phyloP scores from a whole-genome alignment of 2,113 vertebrate genomes.

The Sphaerodactylus townsendi region DNA sequence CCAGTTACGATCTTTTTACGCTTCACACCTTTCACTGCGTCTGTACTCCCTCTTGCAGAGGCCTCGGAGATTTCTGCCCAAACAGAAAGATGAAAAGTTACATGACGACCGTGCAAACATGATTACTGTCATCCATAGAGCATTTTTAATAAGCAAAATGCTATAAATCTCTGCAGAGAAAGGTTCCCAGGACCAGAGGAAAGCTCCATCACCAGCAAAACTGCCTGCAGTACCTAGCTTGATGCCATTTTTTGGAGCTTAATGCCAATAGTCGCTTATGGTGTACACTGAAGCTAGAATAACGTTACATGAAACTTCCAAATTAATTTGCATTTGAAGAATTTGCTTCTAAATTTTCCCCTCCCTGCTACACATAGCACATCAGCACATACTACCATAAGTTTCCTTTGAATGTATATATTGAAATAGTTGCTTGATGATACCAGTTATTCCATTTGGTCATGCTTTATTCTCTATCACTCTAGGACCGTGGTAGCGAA shows the following conservation, averaged over 20 bases:
- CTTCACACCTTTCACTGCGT: conserved; percentile 92
- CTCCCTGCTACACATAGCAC: not conserved
- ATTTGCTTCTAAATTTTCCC: not conserved
- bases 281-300: not conserved
- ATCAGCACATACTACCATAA: not conserved
- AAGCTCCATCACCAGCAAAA: no score
- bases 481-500: no score
- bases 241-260: not conserved
- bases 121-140: not conserved
- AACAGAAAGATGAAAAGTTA: conserved; percentile 36
- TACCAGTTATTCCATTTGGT: not conserved
- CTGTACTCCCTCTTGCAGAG: conserved; percentile 79
- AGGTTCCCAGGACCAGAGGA: no score
- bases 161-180: not conserved
- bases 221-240: no score
- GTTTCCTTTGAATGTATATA: not conserved
- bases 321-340: not conserved
- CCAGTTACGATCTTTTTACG: conserved; percentile 95
- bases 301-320: not conserved
- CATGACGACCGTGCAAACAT: not conserved
- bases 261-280: not conserved
- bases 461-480: not conserved
- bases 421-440: not conserved
- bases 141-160: not conserved
- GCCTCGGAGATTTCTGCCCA: conserved; percentile 80